Evolutionary conservation across 1,140 invertebrate genomes (phyloP).

Genomic region (Drosophila pandora): DNA sequence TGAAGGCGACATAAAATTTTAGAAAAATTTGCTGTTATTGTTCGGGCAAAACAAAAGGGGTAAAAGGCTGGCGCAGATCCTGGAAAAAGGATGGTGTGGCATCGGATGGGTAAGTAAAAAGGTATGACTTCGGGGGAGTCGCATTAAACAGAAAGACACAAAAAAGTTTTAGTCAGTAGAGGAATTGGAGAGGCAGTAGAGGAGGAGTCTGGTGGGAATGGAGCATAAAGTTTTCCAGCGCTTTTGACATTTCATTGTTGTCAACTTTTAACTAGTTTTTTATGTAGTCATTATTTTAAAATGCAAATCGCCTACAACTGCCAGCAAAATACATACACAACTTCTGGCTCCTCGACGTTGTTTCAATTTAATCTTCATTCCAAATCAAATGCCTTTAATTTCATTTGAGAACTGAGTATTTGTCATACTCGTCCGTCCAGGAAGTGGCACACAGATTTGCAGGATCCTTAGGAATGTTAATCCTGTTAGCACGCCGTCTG

Average conservation of each 20-base stretch:
- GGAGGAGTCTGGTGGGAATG: background rate
- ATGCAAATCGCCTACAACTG: conserved; percentile 64
- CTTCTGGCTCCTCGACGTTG: conserved; percentile 11
- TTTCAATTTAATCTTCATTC: conserved; percentile 47
- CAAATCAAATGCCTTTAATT: conserved; percentile 53
- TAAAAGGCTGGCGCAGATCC: conserved; percentile 33
- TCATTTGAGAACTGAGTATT: conserved; percentile 35
- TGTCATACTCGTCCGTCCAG: conserved; percentile 9
- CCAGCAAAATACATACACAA: conserved; percentile 6
- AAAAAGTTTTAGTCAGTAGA: conserved; percentile 55
- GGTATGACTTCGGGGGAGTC: conserved; percentile 37
- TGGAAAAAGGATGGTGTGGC: conserved; percentile 21
- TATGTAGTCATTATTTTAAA: conserved; percentile 73
- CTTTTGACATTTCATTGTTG: conserved; percentile 78
- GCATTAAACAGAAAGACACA: conserved; percentile 60
- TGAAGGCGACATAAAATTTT: conserved; percentile 70
- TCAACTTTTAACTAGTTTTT: conserved; percentile 82
- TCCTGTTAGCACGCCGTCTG: conserved; percentile 56
- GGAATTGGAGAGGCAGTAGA: background rate
- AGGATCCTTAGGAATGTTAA: conserved; percentile 29
- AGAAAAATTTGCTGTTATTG: conserved; percentile 80
- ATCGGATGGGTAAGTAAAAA: conserved; percentile 11
- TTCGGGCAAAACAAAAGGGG: conserved; percentile 68
- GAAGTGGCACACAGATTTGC: conserved; percentile 28
- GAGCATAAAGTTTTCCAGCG: conserved; percentile 61